Evolutionary conservation across 2,113 vertebrate genomes (phyloP).

Genomic region (Ciconia maguari): DNA sequence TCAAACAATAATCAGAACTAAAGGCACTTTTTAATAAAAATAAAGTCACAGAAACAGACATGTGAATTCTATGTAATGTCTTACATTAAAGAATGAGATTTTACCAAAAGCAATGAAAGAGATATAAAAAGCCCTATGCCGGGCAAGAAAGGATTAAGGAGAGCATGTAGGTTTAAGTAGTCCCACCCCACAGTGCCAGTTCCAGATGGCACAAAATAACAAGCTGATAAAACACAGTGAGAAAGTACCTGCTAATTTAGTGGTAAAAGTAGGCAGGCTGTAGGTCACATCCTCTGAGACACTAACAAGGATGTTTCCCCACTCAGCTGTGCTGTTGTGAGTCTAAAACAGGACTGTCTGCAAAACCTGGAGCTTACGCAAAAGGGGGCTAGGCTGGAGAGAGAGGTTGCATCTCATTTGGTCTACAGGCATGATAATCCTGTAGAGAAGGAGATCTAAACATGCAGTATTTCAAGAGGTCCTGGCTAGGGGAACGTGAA

Average conservation of each 20-base stretch:
- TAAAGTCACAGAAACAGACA: neutral
- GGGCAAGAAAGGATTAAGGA: neutral
- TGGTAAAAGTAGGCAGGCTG: neutral
- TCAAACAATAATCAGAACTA: neutral
- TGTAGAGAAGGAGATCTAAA: neutral
- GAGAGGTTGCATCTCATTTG: neutral
- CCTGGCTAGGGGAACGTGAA: neutral
- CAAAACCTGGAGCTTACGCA: neutral
- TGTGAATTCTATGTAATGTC: neutral
- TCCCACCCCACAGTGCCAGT: neutral
- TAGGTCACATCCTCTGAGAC: neutral
- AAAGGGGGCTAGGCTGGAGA: neutral
- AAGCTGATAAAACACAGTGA: neutral
- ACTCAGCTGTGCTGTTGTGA: neutral
- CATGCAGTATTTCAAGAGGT: neutral
- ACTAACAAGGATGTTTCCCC: neutral
- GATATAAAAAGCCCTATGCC: neutral
- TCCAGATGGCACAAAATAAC: neutral
- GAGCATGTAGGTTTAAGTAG: neutral
- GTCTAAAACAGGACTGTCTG: neutral
- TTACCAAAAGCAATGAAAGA: neutral
- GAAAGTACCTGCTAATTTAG: neutral
- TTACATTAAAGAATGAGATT: neutral
- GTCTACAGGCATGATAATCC: neutral
- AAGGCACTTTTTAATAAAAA: neutral